Evolutionary conservation across 2,113 vertebrate species (phyloP).

Genomic region (Aldabrachelys gigantea): DNA sequence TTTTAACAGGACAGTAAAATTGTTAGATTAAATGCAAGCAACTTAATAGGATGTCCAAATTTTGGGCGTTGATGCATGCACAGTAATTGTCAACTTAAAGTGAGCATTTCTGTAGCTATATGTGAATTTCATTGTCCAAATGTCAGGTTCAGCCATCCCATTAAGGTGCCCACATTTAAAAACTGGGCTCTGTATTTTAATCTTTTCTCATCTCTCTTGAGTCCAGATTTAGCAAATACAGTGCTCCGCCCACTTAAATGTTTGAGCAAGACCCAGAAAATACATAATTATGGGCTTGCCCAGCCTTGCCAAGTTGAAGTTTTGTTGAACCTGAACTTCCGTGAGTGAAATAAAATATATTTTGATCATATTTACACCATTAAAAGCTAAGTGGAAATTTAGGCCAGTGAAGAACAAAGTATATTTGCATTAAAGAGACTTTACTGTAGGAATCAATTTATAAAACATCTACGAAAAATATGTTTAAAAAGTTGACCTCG

Average conservation of each 20-base stretch:
- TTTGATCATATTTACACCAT: neutral
- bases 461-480: constrained; percentile 15
- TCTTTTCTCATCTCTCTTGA: neutral
- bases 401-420: neutral
- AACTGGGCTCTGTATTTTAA: neutral
- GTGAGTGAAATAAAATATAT: neutral
- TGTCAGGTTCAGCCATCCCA: neutral
- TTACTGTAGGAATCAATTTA: constrained; percentile 35
- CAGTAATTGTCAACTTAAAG: neutral
- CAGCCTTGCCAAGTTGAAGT: neutral
- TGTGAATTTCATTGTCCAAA: neutral
- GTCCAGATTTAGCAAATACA: neutral
- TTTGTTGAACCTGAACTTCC: constrained; percentile 1
- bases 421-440: constrained; percentile 7
- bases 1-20: neutral
- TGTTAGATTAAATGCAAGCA: neutral
- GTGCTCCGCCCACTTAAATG: neutral
- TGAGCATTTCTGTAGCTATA: neutral
- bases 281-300: constrained; percentile 3
- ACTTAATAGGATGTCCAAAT: neutral
- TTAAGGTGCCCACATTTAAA: neutral
- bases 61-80: neutral
- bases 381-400: neutral
- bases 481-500: constrained; percentile 25
- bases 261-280: neutral